Conservation (phyloP, 2,113 vertebrate species). For the Chaenocephalus aceratus region DNA sequence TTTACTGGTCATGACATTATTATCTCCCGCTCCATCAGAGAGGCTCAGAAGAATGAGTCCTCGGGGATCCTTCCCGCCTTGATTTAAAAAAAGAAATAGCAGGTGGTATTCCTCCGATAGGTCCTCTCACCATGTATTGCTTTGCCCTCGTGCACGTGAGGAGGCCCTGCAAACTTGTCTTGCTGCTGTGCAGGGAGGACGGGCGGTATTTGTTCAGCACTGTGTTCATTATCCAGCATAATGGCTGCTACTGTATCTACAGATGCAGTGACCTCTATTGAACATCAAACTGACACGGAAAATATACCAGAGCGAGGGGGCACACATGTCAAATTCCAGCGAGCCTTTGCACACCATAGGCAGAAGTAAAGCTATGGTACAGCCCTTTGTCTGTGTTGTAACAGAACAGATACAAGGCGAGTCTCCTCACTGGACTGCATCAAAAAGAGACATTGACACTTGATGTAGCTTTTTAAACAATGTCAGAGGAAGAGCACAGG, state of each 20-base stretch:
- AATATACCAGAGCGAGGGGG: slow-evolving; percentile 56
- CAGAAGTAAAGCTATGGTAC: slow-evolving; percentile 33
- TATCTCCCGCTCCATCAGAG: slow-evolving; percentile 88
- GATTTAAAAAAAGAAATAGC: slow-evolving; percentile 83
- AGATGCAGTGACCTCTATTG: slow-evolving; percentile 73
- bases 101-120: slow-evolving; percentile 85
- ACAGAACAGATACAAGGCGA: slow-evolving; percentile 59
- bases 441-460: slow-evolving; percentile 27
- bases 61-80: slow-evolving; percentile 83
- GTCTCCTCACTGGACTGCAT: slow-evolving; percentile 42
- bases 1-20: slow-evolving; percentile 91
- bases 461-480: slow-evolving; percentile 31
- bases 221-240: slow-evolving; percentile 76
- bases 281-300: slow-evolving; percentile 71
- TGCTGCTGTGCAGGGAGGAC: slow-evolving; percentile 51
- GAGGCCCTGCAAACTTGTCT: slow-evolving; percentile 73
- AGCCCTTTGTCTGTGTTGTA: slow-evolving; percentile 44
- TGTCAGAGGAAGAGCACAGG: slow-evolving; percentile 21
- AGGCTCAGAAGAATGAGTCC: slow-evolving; percentile 84
- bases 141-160: slow-evolving; percentile 80
- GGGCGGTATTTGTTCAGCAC: slow-evolving; percentile 67
- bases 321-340: slow-evolving; percentile 62
- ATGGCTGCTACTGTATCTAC: slow-evolving; percentile 68
- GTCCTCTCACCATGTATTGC: slow-evolving; percentile 79
- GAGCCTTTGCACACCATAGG: slow-evolving; percentile 39